Evolutionary conservation across 2,888 invertebrate species (phyloP), one percentile per base, ranked within the genome.

Genomic region (Leucoma salicis): DNA sequence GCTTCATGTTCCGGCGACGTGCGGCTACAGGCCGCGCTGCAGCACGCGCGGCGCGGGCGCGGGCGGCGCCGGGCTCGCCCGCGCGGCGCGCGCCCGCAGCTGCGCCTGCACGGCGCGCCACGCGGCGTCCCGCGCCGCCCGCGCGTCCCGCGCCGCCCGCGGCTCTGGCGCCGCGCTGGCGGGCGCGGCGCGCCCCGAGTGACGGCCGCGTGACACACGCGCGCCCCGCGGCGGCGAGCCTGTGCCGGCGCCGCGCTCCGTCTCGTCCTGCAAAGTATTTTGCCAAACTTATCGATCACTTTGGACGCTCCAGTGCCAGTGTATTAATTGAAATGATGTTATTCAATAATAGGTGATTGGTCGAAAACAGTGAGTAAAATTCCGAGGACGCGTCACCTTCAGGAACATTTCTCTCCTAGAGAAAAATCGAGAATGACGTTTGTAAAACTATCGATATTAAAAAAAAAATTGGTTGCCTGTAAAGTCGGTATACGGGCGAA

Each of bases 41-140:
- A 84, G 69, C 54, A 78, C 66, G 52, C 70, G 46, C 39, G 73
- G 60, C 42, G 70, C 55, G 40, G 74, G 39, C 14, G 67, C n/a
- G 60, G 47, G 69, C 54, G 43, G 66, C 44, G 35, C 39, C 38
- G 46, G 69, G 53, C 42, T 66, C 42, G 35, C 39, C 60, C 43
- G 61, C 56, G 33, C 49, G 46, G 49, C 43, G 59, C 52, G 64
- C 45, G 75, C 68, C n/a, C 69, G 72, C 46, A 84, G 47, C 78
- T 84, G 83, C 50, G 79, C 79, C 49, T 78, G 80, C 73, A 83
- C 84, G 24, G 82, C 85, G 63, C 71, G 78, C 84, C 83, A 84
- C 39, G 72, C 80, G 35, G 13, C 77, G n/a, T 14, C 14, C 24
- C 38, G 18, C 34, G 42, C 25, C 46, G 48, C 28, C 18, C 2